Base-by-base conservation (phyloP, 2,113 vertebrate species). In the Narcine bancroftii region DNA sequence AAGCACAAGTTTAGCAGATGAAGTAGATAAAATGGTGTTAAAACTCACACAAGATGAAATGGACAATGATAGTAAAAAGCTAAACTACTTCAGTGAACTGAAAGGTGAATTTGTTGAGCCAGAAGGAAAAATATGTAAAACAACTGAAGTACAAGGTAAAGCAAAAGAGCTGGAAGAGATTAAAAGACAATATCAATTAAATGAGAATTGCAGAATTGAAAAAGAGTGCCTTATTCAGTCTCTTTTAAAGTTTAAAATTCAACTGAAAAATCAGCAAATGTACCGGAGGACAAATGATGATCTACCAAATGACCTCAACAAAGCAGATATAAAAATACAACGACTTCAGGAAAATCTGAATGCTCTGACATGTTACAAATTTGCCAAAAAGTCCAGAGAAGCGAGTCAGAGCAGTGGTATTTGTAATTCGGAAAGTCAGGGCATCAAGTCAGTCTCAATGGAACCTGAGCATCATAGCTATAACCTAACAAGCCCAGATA, bases 231-330 rank as follows among this genome's bases (percentile, higher is more conserved):
- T 89, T 26, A 42, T 19, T 13, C 56, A 66, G 63, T 66, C 89
- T 69, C 89, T 91, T 29, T 69, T 42, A 71, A 91, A 91, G 89
- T 71, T 69, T 91, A 91, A 69, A 69, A 26, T 69, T 42, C 65
- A 69, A 33, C 60, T 91, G 29, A 69, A 33, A 91, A 69, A 91
- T 29, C 89, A 91, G 5, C 89, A 71, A 10, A 91, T 91, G 29
- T 69, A 69, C 89, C 71, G 21, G 11, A 45, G 63, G 42, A 42
- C 42, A 69, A 47, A 26, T 69, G 60, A 36, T 65, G 29, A 91
- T 69, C 63, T 91, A 53, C 33, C 63, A 47, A 45, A 91, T 66
- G 63, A 45, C 5, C 45, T 91, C 47, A 47, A 69, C 63, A 42
- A 66, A 71, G 63, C 39, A 47, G 60, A 91, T 47, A 29, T 33